Evolutionary conservation across 2,888 invertebrate species (phyloP), one percentile per base, ranked within the genome.

Genomic region (Esperia sulphurella): DNA sequence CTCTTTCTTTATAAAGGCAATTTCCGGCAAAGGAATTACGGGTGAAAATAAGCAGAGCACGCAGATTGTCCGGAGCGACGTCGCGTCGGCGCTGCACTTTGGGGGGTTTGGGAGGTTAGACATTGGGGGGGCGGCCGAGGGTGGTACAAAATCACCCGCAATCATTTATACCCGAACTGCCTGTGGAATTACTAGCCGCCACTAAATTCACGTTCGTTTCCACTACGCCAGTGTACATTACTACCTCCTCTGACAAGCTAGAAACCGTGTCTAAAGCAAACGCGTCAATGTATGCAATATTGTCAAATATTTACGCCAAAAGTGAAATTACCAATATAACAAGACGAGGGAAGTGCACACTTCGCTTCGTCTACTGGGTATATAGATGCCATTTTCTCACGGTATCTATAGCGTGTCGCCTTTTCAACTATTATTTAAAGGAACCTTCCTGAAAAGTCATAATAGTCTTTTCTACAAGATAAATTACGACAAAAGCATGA

Each of bases 91-190:
- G 78, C 75, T 86, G 86, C 86, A 83, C 84, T 83, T 79, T 71
- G 78, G 79, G 78, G 67, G 75, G 70, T 65, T 64, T 67, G 78
- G 68, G 71, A 75, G 71, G 75, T 75, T 75, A 78, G 79, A 77
- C 79, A 71, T 69, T 55, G 66, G 66, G 72, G 59, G 12, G 39
- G 39, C 39, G 14, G 14, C 53, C 45, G 48, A 35, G 81, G 86
- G 86, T 79, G 83, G 83, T 83, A 83, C 80, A 87, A 87, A 87
- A 87, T 88, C 88, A 87, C 88, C 88, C 88, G 78, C 88, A 86
- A 88, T 89, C 87, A 88, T 88, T 88, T 89, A 87, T 88, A 87
- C 83, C 86, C 86, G 82, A 88, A 88, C 86, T 85, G 87, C 86
- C 86, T 84, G 81, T 78, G 72, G 83, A 86, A 87, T 86, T 87